Evolutionary conservation across 1,140 invertebrate species (phyloP).

Genomic region (Augochlora pura): DNA sequence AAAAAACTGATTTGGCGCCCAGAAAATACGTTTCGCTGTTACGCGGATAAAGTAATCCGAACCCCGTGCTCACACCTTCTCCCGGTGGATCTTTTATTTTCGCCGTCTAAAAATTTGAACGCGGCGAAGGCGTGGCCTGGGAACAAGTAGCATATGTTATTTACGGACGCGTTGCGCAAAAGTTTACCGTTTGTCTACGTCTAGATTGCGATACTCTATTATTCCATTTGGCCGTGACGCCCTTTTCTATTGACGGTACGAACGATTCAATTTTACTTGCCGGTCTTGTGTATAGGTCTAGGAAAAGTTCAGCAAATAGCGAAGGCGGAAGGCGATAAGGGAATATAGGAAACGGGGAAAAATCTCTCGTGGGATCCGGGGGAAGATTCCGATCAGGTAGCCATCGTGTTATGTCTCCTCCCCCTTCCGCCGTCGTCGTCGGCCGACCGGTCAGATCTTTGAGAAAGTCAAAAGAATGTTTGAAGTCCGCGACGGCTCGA

Average conservation of each 20-base stretch:
- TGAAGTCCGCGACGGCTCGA: background rate
- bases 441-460: background rate
- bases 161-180: background rate
- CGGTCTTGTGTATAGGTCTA: background rate
- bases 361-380: constrained; percentile 5
- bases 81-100: too few relatives aligned
- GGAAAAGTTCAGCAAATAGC: constrained; percentile 6
- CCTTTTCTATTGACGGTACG: background rate
- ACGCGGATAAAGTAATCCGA: too few relatives aligned
- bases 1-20: too few relatives aligned
- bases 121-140: too few relatives aligned
- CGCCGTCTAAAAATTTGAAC: too few relatives aligned
- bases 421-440: too few relatives aligned
- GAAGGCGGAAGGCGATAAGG: background rate
- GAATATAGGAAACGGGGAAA: constrained; percentile 2
- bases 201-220: background rate
- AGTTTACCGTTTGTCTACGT: background rate
- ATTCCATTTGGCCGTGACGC: constrained; percentile 1
- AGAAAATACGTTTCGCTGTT: too few relatives aligned
- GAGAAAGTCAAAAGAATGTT: constrained; percentile 1
- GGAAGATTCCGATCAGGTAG: constrained; percentile 2
- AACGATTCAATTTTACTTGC: constrained; percentile 3
- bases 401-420: background rate
- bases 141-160: background rate
- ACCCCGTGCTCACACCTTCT: too few relatives aligned